phyloP scores from a whole-genome alignment of 1,140 invertebrate genomes.

The Batillaria attramentaria region DNA sequence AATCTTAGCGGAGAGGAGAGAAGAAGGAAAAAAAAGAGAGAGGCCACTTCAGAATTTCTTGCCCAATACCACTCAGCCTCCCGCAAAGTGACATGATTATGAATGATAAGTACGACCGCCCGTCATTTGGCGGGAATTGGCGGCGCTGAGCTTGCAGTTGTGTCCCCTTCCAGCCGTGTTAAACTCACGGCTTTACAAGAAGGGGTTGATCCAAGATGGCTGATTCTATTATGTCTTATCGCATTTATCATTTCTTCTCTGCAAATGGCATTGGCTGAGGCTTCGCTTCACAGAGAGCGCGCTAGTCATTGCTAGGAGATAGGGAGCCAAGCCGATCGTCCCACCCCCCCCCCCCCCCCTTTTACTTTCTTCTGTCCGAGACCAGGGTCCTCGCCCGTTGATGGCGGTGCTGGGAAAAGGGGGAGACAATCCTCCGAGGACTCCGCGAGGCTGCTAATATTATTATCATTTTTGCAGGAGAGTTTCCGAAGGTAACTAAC shows the following conservation, averaged over 20 bases:
- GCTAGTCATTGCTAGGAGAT: too few species aligned
- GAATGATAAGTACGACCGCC: constrained; percentile 34
- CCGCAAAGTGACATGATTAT: constrained; percentile 30
- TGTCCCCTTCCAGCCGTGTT: constrained; percentile 31
- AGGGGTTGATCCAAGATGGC: constrained; percentile 32
- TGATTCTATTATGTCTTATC: constrained; percentile 39
- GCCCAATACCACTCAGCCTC: constrained; percentile 26
- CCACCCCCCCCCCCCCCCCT: background rate
- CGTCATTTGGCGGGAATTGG: constrained; percentile 26
- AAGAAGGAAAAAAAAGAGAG: background rate
- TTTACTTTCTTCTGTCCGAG: background rate
- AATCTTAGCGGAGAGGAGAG: background rate
- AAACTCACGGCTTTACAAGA: constrained; percentile 21
- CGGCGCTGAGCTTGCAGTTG: constrained; percentile 23
- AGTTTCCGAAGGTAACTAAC: constrained; percentile 24
- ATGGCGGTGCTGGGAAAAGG: background rate
- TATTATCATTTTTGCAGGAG: constrained; percentile 32
- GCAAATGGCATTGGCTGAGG: constrained; percentile 21
- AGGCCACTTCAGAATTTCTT: constrained; percentile 32
- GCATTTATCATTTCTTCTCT: constrained; percentile 32
- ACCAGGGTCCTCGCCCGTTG: background rate
- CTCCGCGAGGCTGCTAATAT: constrained; percentile 30
- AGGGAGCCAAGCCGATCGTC: too few species aligned
- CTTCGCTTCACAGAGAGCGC: too few species aligned
- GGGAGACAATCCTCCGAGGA: background rate